These are phyloP conservation scores for Anadara kagoshimensis DNA, from an alignment of 1,140 invertebrate genomes.

Conservation along the genomic window DNA sequence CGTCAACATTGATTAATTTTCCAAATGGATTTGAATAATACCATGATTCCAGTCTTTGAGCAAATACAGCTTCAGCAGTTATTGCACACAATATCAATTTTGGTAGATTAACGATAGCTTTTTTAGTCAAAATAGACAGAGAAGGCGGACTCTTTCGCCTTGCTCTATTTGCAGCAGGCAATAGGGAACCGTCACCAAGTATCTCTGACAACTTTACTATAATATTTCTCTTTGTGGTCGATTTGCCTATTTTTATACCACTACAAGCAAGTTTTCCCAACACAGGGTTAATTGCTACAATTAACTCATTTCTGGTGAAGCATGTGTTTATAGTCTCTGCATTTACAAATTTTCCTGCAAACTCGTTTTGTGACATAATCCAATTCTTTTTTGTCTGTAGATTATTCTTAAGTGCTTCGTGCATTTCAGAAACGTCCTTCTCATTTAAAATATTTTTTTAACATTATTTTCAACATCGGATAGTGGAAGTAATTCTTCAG, in stretches of 20 bases:
- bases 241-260: too few relatives aligned
- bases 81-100: conserved; percentile 29
- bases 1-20: background rate
- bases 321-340: conserved; percentile 4
- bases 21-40: conserved; percentile 11
- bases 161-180: background rate
- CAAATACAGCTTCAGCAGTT: conserved; percentile 29
- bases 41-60: conserved; percentile 12
- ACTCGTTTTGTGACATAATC: background rate
- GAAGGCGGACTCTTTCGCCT: background rate
- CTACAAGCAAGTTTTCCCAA: too few relatives aligned
- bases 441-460: background rate
- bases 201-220: conserved; percentile 10
- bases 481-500: too few relatives aligned
- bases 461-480: too few relatives aligned
- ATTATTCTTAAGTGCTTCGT: background rate
- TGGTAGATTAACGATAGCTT: conserved; percentile 9
- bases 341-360: background rate
- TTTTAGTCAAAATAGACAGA: background rate
- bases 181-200: conserved; percentile 7
- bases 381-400: background rate
- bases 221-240: background rate
- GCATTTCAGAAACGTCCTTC: background rate
- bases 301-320: conserved; percentile 5
- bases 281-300: too few relatives aligned